These are phyloP conservation scores for Dioctria rufipes DNA, from an alignment of 2,888 invertebrate genomes.

Conservation along the genomic window DNA sequence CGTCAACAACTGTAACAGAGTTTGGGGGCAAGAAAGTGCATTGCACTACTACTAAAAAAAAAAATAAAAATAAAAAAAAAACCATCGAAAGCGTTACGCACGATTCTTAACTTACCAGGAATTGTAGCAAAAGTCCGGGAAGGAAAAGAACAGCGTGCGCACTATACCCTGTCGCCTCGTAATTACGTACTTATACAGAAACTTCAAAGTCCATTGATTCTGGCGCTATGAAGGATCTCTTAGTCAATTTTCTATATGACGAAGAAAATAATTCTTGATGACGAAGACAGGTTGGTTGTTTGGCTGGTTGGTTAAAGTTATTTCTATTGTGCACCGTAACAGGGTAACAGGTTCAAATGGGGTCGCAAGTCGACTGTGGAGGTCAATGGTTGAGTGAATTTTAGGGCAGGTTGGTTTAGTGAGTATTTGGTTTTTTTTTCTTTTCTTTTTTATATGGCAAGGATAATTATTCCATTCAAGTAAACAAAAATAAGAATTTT, in stretches of 20 bases:
- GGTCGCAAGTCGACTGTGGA: conserved; percentile 38
- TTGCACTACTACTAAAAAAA: neutral
- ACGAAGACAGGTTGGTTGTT: neutral
- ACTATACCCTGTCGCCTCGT: conserved; percentile 2
- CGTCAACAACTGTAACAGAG: conserved; percentile 37
- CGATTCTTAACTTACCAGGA: conserved; percentile 15
- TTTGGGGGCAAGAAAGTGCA: neutral
- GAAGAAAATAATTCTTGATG: too few species aligned
- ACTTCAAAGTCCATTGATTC: conserved; percentile 47
- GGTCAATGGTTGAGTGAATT: conserved; percentile 36
- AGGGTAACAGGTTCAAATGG: conserved; percentile 40
- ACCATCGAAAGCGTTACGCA: conserved; percentile 1
- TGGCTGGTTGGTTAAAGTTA: conserved; percentile 26
- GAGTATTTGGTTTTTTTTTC: neutral
- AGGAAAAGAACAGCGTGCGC: neutral
- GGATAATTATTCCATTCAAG: neutral
- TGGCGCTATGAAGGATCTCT: conserved; percentile 16
- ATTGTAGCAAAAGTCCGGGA: neutral
- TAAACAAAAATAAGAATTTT: too few species aligned
- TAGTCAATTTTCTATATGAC: neutral
- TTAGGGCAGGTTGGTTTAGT: conserved; percentile 5
- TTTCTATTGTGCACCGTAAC: conserved; percentile 13
- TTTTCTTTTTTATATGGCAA: neutral
- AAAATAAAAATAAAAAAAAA: too few species aligned
- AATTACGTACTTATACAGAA: conserved; percentile 2